These are phyloP conservation scores for Dallia pectoralis DNA, from an alignment of 2,797 vertebrate species.

Conservation along the genomic window DNA sequence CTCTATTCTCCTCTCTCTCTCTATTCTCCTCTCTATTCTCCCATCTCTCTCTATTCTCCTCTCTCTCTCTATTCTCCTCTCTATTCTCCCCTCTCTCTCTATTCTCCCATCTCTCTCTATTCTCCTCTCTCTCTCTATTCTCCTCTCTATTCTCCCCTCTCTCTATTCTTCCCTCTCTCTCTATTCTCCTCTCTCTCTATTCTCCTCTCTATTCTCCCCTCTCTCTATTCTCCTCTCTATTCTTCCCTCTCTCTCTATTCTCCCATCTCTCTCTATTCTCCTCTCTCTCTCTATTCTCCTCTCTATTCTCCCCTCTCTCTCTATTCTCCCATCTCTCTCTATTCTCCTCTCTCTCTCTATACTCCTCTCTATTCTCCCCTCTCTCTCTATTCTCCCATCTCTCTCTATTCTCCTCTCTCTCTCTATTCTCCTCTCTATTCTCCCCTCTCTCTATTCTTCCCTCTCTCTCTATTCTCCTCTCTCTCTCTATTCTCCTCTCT, in stretches of 20 bases:
- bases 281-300: neutral
- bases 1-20: neutral
- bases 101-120: too few relatives aligned
- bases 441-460: conserved; percentile 24
- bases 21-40: too few relatives aligned
- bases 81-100: neutral
- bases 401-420: conserved; percentile 39
- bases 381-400: conserved; percentile 27
- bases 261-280: neutral
- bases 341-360: neutral
- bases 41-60: too few relatives aligned
- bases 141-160: too few relatives aligned
- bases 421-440: conserved; percentile 29
- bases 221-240: neutral
- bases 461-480: neutral
- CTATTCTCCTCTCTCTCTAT: conserved; percentile 18
- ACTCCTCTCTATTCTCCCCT: conserved; percentile 25
- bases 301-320: conserved; percentile 1
- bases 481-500: too few relatives aligned
- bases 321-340: conserved; percentile 31
- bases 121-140: conserved; percentile 26
- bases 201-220: neutral
- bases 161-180: conserved; percentile 22
- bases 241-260: neutral
- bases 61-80: too few relatives aligned